Conservation (phyloP, 1,140 invertebrate species). For the Lepidostoma basale region DNA sequence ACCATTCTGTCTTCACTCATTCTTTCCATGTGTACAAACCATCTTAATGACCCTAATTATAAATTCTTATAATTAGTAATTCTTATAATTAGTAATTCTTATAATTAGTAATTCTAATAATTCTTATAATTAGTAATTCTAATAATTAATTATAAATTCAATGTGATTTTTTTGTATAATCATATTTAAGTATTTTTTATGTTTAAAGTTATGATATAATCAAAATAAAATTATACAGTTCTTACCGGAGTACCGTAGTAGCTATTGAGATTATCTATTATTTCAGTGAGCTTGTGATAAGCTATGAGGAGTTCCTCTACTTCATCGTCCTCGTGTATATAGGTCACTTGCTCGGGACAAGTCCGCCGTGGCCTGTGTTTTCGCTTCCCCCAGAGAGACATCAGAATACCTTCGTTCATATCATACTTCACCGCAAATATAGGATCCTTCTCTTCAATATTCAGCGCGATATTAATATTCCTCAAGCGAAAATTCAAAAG, state of each 20-base stretch:
- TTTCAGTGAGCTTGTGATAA: conserved; percentile 7
- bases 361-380: not conserved
- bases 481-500: conserved; percentile 1
- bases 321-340: not conserved
- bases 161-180: no score
- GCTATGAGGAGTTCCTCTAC: not conserved
- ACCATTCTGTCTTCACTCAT: no score
- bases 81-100: no score
- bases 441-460: not conserved
- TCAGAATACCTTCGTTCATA: conserved; percentile 9
- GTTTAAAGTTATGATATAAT: no score
- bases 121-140: not conserved
- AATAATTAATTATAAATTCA: no score
- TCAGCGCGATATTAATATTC: not conserved
- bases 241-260: conserved; percentile 14
- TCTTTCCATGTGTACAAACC: no score
- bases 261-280: conserved; percentile 9
- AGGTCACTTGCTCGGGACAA: not conserved
- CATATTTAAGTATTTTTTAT: no score
- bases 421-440: conserved; percentile 9
- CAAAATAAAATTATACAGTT: no score
- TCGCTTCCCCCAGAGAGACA: not conserved
- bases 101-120: no score
- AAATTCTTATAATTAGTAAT: no score
- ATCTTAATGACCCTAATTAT: no score